These are phyloP conservation scores for Hemiscyllium ocellatum DNA, from an alignment of 2,113 vertebrate species.

Conservation along the genomic window DNA sequence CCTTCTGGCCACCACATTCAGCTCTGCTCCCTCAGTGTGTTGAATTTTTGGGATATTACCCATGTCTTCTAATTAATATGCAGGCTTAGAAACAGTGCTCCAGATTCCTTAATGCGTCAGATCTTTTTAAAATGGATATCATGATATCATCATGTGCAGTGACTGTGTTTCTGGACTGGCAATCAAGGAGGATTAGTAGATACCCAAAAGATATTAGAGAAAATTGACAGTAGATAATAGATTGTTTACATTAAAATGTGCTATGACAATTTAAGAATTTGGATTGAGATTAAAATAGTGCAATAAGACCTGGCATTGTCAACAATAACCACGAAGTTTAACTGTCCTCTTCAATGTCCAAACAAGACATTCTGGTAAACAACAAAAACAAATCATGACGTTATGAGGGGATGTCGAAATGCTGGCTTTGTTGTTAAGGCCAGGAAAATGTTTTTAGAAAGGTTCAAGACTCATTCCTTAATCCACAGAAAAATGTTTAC, in stretches of 20 bases:
- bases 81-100: background rate
- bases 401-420: background rate
- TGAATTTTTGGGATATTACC: no score
- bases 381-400: background rate
- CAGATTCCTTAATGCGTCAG: background rate
- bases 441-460: background rate
- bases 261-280: background rate
- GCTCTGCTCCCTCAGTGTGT: no score
- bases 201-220: background rate
- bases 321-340: background rate
- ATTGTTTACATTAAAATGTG: background rate
- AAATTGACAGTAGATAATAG: no score
- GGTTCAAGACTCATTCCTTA: background rate
- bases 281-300: background rate
- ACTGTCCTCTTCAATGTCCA: background rate
- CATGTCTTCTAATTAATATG: background rate
- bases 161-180: background rate
- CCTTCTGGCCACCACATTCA: no score
- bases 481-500: background rate
- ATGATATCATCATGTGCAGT: background rate
- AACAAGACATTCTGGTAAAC: background rate
- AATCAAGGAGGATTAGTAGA: background rate
- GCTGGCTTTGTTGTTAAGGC: background rate
- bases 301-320: background rate
- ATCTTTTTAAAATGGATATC: no score